A percentile compares a stretch with the other conserved stretches of the same genome.
Conservation (phyloP, 2,888 invertebrate genomes). For the Parnassius apollo region DNA sequence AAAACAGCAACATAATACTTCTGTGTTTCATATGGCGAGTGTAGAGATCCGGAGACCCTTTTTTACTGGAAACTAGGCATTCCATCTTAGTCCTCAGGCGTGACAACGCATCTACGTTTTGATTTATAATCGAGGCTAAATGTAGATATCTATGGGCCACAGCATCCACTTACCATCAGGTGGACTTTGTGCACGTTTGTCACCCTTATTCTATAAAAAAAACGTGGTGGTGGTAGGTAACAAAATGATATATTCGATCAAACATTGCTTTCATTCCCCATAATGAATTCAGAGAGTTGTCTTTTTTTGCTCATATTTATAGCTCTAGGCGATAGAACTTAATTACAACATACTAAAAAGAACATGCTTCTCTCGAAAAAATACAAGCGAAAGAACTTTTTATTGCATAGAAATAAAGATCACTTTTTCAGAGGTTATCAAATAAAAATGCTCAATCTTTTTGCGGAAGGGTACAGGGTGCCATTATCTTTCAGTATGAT, state of each 20-base stretch:
- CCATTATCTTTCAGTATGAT: constrained; percentile 29
- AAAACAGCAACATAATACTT: too few relatives aligned
- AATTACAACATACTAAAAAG: constrained; percentile 1
- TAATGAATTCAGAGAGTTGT: background rate
- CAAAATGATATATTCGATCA: background rate
- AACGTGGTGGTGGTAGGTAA: too few relatives aligned
- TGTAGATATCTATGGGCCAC: too few relatives aligned
- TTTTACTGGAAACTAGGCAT: too few relatives aligned
- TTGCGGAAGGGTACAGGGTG: constrained; percentile 15
- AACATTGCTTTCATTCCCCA: background rate
- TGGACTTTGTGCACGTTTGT: too few relatives aligned
- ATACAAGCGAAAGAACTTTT: background rate
- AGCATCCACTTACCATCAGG: too few relatives aligned
- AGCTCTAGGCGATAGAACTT: constrained; percentile 23
- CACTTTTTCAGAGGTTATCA: background rate
- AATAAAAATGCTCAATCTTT: background rate
- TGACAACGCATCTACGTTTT: too few relatives aligned
- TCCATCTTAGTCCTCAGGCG: too few relatives aligned
- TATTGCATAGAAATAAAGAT: background rate
- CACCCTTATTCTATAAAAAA: too few relatives aligned
- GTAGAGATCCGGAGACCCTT: too few relatives aligned
- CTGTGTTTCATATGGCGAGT: too few relatives aligned
- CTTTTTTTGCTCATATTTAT: constrained; percentile 30
- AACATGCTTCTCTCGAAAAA: background rate
- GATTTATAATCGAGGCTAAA: too few relatives aligned